phyloP scores from a whole-genome alignment of 2,113 vertebrate genomes.

The Oreocharis arfaki region DNA sequence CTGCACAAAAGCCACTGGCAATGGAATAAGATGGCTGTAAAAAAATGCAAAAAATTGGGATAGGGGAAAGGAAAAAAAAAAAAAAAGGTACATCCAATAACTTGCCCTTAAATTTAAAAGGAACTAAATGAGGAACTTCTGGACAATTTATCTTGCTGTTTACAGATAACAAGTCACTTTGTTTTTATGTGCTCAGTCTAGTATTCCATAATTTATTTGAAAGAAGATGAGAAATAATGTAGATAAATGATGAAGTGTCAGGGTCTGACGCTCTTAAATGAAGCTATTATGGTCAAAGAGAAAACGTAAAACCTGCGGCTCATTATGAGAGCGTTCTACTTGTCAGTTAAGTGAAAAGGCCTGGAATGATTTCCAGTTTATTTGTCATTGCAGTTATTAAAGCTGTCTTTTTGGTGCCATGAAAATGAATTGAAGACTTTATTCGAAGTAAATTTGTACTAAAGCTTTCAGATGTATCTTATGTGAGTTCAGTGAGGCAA shows the following conservation, averaged over 20 bases:
- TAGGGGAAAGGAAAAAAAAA: slow-evolving; percentile 22
- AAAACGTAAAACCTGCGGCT: slow-evolving; percentile 86
- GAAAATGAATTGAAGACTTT: slow-evolving; percentile 87
- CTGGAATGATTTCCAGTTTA: slow-evolving; percentile 88
- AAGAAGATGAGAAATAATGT: slow-evolving; percentile 91
- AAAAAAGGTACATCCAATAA: slow-evolving; percentile 75
- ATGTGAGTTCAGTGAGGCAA: slow-evolving; percentile 85
- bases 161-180: slow-evolving; percentile 89
- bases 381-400: slow-evolving; percentile 93
- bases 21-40: slow-evolving; percentile 78
- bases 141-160: slow-evolving; percentile 89
- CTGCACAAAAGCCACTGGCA: slow-evolving; percentile 78
- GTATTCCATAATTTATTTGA: slow-evolving; percentile 90
- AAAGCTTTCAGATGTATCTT: slow-evolving; percentile 86
- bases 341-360: slow-evolving; percentile 90
- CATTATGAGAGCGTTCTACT: slow-evolving; percentile 91
- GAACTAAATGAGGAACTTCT: slow-evolving; percentile 83
- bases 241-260: slow-evolving; percentile 92
- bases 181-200: slow-evolving; percentile 89
- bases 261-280: slow-evolving; percentile 89
- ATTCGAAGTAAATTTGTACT: slow-evolving; percentile 86
- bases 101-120: slow-evolving; percentile 80
- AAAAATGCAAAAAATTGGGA: slow-evolving; percentile 72
- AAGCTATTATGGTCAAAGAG: slow-evolving; percentile 88
- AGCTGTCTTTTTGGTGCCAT: slow-evolving; percentile 88